A percentile compares a stretch with the other conserved stretches of the same genome.
phyloP scores from a whole-genome alignment of 1,140 invertebrate genomes.

The Teleogryllus occipitalis region DNA sequence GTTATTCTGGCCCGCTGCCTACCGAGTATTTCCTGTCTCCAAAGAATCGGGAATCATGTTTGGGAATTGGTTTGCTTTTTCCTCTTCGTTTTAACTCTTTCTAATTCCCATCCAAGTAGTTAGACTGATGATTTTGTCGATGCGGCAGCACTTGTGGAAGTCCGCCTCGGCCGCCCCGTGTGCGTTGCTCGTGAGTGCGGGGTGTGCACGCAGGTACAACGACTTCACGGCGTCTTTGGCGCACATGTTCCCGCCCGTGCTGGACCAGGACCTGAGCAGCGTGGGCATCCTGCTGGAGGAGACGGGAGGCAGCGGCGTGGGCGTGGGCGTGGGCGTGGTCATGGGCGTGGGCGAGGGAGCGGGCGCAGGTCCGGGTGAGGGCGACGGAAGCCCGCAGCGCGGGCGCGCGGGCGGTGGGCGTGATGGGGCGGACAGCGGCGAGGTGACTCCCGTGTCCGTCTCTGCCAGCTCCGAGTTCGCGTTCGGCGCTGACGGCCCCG shows the following conservation, averaged over 20 bases:
- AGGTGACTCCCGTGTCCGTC: constrained; percentile 19
- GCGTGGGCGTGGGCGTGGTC: neutral
- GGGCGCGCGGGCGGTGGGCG: neutral
- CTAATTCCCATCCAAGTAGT: neutral
- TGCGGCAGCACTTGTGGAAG: neutral
- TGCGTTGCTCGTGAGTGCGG: neutral
- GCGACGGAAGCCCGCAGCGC: neutral
- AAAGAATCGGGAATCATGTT: too few relatives aligned
- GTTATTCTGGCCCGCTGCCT: too few relatives aligned
- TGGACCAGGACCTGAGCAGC: constrained; percentile 48
- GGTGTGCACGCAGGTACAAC: constrained; percentile 8
- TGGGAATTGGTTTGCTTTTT: too few relatives aligned
- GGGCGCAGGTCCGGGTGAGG: neutral
- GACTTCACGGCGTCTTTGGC: constrained; percentile 30
- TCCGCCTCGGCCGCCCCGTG: neutral
- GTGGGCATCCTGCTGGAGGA: constrained; percentile 48
- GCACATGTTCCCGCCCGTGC: constrained; percentile 45
- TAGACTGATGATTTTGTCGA: too few relatives aligned
- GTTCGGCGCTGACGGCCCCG: neutral
- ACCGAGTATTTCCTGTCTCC: too few relatives aligned
- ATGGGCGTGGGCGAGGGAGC: neutral
- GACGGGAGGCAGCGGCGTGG: neutral
- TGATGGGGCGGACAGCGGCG: constrained; percentile 14
- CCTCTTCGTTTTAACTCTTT: too few relatives aligned
- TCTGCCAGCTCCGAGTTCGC: constrained; percentile 22